Evolutionary conservation across 2,797 vertebrate species (phyloP).

Genomic region (Luscinia luscinia): DNA sequence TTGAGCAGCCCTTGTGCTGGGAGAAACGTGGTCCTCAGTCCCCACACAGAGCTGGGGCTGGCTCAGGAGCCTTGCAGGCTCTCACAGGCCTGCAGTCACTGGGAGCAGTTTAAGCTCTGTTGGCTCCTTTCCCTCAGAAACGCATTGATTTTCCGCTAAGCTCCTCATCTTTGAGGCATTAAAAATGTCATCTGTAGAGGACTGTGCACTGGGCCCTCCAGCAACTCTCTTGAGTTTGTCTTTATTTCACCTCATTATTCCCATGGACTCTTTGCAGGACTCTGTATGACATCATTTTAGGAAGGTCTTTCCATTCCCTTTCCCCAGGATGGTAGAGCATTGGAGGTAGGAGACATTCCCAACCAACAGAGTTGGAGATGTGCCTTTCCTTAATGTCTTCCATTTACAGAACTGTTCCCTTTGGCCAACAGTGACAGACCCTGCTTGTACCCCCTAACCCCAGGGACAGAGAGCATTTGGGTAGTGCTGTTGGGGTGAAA

Average conservation of each 20-base stretch:
- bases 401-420: background rate
- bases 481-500: background rate
- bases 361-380: background rate
- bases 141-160: constrained; percentile 34
- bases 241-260: background rate
- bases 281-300: background rate
- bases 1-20: background rate
- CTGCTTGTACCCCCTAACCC: background rate
- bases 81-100: background rate
- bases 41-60: background rate
- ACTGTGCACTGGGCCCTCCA: background rate
- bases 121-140: constrained; percentile 36
- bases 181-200: background rate
- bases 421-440: background rate
- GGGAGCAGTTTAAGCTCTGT: background rate
- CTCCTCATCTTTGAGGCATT: background rate
- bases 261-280: background rate
- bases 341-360: background rate
- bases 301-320: background rate
- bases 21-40: background rate
- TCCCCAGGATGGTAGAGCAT: fast-evolving
- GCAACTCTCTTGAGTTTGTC: background rate
- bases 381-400: background rate
- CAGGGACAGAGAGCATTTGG: background rate
- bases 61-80: background rate